Percentiles rank a stretch among this genome's conserved stretches.
These are phyloP conservation scores for Pocillopora damicornis DNA, from an alignment of 64 coral and sea anemone genomes.

Conservation along the genomic window DNA sequence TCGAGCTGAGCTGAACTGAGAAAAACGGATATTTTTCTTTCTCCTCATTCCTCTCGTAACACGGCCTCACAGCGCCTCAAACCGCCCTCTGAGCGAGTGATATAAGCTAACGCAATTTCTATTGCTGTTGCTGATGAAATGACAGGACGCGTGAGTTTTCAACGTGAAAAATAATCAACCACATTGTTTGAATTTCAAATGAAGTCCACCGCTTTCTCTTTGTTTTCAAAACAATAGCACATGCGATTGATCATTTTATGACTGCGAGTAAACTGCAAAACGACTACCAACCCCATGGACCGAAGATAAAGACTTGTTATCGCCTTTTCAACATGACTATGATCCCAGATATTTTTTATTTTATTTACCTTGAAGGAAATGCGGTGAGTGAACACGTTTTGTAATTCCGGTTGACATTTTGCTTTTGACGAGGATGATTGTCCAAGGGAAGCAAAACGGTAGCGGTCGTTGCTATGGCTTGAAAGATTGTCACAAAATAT, in stretches of 20 bases:
- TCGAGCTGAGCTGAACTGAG: no score
- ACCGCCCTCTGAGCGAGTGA: background rate
- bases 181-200: constrained; percentile 44
- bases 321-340: constrained; percentile 20
- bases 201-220: constrained; percentile 16
- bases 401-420: background rate
- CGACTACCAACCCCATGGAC: background rate
- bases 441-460: background rate
- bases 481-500: constrained; percentile 40
- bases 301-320: background rate
- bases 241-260: constrained; percentile 1
- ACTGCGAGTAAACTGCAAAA: background rate
- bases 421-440: background rate
- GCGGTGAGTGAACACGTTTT: constrained; percentile 34
- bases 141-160: background rate
- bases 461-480: constrained; percentile 23
- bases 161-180: background rate
- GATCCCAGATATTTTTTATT: constrained; percentile 72
- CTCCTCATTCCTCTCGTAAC: background rate
- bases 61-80: background rate
- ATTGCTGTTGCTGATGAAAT: background rate
- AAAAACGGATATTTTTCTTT: background rate
- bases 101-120: constrained; percentile 3
- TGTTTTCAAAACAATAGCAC: constrained; percentile 38
- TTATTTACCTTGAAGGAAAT: constrained; percentile 66